Conservation (phyloP, 2,888 invertebrate species). For the Zelleria hepariella region DNA sequence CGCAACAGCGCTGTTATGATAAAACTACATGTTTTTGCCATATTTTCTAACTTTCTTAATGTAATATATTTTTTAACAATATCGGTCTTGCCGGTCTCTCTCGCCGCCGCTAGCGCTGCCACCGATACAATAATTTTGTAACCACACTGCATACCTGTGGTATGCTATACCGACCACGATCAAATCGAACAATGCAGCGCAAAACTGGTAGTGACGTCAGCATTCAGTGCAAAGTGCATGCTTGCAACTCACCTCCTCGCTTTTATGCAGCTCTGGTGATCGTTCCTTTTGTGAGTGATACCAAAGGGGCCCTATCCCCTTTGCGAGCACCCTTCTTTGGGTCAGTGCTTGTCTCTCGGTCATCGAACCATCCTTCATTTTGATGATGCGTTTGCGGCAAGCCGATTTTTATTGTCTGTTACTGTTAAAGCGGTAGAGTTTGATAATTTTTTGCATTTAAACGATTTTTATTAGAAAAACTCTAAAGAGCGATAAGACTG, state of each 20-base stretch:
- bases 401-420: background rate
- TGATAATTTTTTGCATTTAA: background rate
- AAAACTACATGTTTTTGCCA: too few species aligned
- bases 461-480: too few species aligned
- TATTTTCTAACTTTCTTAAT: too few species aligned
- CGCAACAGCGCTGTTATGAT: too few species aligned
- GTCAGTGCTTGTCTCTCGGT: slow-evolving; percentile 50
- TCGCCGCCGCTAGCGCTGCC: background rate
- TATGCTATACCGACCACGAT: slow-evolving; percentile 15
- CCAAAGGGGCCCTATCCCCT: slow-evolving; percentile 72
- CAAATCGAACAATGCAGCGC: slow-evolving; percentile 64
- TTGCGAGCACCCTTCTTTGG: slow-evolving; percentile 65
- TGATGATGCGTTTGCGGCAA: background rate
- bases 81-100: background rate
- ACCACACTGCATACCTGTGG: background rate
- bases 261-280: slow-evolving; percentile 61
- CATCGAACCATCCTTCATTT: background rate
- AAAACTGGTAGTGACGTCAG: slow-evolving; percentile 56
- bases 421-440: background rate
- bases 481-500: too few species aligned
- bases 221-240: slow-evolving; percentile 71
- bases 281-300: slow-evolving; percentile 65
- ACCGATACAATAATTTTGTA: background rate
- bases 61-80: too few species aligned
- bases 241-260: slow-evolving; percentile 61